Evolutionary conservation across 2,797 vertebrate genomes (phyloP).

Genomic region (Sandelia bainsii): DNA sequence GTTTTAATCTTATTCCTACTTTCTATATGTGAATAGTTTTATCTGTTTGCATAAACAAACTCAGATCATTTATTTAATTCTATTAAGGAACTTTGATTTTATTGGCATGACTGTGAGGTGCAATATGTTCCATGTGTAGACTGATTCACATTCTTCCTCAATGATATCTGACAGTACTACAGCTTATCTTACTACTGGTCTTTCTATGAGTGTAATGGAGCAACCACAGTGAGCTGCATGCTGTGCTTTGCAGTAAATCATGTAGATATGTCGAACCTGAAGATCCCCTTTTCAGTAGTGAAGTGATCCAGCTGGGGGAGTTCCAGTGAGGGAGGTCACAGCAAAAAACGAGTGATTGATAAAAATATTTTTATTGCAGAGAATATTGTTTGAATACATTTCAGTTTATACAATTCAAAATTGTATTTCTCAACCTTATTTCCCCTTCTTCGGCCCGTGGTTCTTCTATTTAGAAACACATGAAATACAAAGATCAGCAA

Average conservation of each 20-base stretch:
- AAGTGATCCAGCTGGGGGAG: constrained; percentile 39
- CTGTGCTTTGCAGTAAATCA: constrained; percentile 39
- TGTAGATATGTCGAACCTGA: constrained; percentile 26
- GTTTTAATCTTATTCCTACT: background rate
- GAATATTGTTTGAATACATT: background rate
- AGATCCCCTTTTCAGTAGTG: constrained; percentile 26
- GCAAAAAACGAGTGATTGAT: background rate
- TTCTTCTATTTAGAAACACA: background rate
- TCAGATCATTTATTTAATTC: background rate
- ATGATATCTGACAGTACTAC: constrained; percentile 16
- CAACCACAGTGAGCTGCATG: constrained; percentile 38
- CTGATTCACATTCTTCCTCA: constrained; percentile 22
- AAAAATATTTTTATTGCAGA: background rate
- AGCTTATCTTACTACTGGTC: constrained; percentile 54
- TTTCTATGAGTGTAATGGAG: constrained; percentile 40
- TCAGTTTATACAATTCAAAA: background rate
- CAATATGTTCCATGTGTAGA: constrained; percentile 17
- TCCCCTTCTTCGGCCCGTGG: no score
- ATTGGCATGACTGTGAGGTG: background rate
- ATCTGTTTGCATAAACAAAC: background rate
- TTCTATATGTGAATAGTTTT: background rate
- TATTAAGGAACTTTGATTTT: background rate
- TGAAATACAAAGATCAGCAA: no score
- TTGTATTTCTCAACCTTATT: background rate
- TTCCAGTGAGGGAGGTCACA: constrained; percentile 43